Conservation (phyloP, 2,113 vertebrate genomes). For the Seriola dumerili region DNA sequence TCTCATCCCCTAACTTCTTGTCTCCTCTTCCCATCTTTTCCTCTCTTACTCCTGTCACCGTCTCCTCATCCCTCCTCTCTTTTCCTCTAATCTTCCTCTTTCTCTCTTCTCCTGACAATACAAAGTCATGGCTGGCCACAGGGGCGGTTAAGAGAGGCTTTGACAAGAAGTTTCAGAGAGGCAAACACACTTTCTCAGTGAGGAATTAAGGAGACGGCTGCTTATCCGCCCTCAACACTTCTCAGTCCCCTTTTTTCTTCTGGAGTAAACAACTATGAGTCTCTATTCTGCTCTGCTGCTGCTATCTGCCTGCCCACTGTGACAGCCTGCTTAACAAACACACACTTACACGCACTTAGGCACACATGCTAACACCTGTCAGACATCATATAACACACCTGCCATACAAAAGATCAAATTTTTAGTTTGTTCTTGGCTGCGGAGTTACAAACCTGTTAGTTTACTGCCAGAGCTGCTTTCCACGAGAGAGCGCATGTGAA, state of each 20-base stretch:
- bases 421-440: background rate
- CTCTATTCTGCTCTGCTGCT: conserved; percentile 45
- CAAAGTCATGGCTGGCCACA: conserved; percentile 65
- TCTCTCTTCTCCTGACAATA: conserved; percentile 28
- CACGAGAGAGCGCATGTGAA: background rate
- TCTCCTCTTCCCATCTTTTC: conserved; percentile 14
- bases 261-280: conserved; percentile 66
- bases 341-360: conserved; percentile 26
- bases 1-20: conserved; percentile 18
- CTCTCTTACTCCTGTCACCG: background rate
- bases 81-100: conserved; percentile 9
- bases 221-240: conserved; percentile 69
- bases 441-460: conserved; percentile 1
- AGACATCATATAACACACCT: conserved; percentile 27
- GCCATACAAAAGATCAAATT: background rate
- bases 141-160: conserved; percentile 41
- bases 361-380: conserved; percentile 10
- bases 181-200: conserved; percentile 56
- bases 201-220: conserved; percentile 67
- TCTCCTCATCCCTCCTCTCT: background rate
- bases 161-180: conserved; percentile 47
- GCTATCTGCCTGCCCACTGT: conserved; percentile 50
- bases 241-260: conserved; percentile 49
- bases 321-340: conserved; percentile 36
- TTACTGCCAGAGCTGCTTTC: conserved; percentile 14